These are phyloP conservation scores for Venustoraphidia nigricollis DNA, from an alignment of 2,888 invertebrate genomes.

Conservation along the genomic window DNA sequence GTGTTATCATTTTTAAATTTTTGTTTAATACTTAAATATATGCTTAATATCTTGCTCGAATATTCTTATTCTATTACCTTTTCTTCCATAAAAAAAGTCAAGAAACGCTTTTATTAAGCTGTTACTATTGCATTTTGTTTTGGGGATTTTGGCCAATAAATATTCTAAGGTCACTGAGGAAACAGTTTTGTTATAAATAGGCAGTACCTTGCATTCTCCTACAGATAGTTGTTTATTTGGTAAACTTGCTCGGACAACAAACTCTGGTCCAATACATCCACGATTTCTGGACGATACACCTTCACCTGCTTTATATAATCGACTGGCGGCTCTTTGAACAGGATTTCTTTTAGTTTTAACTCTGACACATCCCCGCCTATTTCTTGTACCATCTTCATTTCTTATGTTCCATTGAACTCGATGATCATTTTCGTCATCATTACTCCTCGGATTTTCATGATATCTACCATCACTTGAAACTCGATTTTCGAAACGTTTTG, in stretches of 20 bases:
- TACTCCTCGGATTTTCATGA: not conserved
- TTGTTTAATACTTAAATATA: no score
- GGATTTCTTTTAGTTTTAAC: conserved; percentile 39
- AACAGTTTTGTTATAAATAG: no score
- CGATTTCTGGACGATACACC: conserved; percentile 17
- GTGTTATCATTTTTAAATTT: no score
- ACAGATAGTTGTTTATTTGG: conserved; percentile 45
- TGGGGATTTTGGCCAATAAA: no score
- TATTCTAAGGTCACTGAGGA: no score
- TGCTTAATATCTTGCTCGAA: no score
- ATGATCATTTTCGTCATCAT: not conserved
- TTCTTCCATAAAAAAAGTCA: no score
- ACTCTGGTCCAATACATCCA: conserved; percentile 49
- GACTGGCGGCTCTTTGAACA: conserved; percentile 55
- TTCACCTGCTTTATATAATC: conserved; percentile 46
- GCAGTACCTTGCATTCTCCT: conserved; percentile 35
- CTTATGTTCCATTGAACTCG: not conserved
- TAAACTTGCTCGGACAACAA: conserved; percentile 53
- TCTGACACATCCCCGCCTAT: not conserved
- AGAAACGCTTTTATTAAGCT: no score
- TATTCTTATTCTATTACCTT: no score
- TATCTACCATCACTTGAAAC: not conserved
- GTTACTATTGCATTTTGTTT: no score
- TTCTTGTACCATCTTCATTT: not conserved
- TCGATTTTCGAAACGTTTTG: not conserved